Evolutionary conservation across 2,797 vertebrate genomes (phyloP).

Genomic region (Sternotherus odoratus): DNA sequence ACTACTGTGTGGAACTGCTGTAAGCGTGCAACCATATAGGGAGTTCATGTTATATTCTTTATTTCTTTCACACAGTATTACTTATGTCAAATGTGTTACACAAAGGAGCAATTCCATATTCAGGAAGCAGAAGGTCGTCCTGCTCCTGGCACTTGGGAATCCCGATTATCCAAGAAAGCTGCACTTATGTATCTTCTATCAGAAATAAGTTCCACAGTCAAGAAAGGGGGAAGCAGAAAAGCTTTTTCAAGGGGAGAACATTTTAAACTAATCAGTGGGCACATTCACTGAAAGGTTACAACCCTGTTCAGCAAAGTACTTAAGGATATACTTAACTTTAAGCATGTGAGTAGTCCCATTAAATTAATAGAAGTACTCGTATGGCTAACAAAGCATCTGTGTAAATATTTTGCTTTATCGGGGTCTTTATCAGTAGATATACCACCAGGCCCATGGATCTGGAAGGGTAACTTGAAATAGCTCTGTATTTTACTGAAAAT

Average conservation of each 20-base stretch:
- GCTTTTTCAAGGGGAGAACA: conserved; percentile 64
- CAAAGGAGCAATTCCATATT: conserved; percentile 83
- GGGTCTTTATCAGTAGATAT: conserved; percentile 55
- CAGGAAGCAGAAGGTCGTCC: conserved; percentile 83
- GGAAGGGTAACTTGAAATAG: conserved; percentile 78
- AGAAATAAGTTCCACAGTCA: conserved; percentile 79
- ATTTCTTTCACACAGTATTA: conserved; percentile 89
- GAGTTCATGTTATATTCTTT: conserved; percentile 95
- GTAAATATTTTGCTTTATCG: conserved; percentile 58
- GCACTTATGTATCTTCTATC: conserved; percentile 76
- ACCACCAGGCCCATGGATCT: conserved; percentile 78
- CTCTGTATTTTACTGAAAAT: conserved; percentile 77
- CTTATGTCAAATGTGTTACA: conserved; percentile 82
- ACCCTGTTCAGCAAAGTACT: conserved; percentile 68
- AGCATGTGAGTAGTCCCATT: conserved; percentile 27
- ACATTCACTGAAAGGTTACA: conserved; percentile 63
- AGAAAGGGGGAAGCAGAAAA: conserved; percentile 73
- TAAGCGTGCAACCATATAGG: conserved; percentile 99
- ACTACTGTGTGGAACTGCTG: conserved; percentile 96
- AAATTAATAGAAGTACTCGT: neutral
- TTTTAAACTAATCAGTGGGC: conserved; percentile 54
- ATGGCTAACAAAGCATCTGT: neutral
- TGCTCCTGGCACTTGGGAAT: conserved; percentile 85
- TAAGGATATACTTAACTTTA: conserved; percentile 11
- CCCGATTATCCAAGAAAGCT: conserved; percentile 80